phyloP scores from a whole-genome alignment of 2,797 vertebrate genomes.

The Macroramphosus scolopax region DNA sequence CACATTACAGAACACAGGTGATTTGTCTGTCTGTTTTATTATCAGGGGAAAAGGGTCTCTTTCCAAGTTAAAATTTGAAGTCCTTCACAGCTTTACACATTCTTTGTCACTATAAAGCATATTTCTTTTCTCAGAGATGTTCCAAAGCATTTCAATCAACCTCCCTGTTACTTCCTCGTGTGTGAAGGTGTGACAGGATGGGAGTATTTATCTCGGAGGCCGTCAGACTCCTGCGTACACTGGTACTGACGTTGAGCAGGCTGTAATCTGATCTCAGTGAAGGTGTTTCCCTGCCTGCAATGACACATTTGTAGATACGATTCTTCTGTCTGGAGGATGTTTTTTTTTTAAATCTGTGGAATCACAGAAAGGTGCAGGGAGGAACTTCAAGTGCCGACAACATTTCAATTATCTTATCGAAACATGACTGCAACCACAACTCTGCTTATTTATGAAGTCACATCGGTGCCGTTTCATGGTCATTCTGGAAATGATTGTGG shows the following conservation, averaged over 20 bases:
- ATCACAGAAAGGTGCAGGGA: not conserved
- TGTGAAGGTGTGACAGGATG: no score
- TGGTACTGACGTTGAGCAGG: constrained; percentile 28
- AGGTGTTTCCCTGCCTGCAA: no score
- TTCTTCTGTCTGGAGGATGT: not conserved
- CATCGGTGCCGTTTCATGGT: constrained; percentile 8
- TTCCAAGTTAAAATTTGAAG: not conserved
- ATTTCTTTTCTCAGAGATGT: no score
- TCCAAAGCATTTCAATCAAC: not conserved
- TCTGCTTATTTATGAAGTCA: not conserved
- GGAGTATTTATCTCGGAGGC: constrained; percentile 15
- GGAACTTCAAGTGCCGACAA: not conserved
- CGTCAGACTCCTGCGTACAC: constrained; percentile 6
- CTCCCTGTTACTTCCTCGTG: no score
- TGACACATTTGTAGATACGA: no score
- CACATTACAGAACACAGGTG: constrained; percentile 11
- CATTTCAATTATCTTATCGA: not conserved
- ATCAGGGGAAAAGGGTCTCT: not conserved
- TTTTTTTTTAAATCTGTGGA: not conserved
- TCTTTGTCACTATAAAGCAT: not conserved
- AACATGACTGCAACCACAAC: not conserved
- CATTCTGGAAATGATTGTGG: constrained; percentile 7
- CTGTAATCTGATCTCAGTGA: not conserved
- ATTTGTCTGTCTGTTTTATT: no score
- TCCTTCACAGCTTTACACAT: not conserved